Conservation (phyloP, 2,888 invertebrate species). For the Ligdia adustata region DNA sequence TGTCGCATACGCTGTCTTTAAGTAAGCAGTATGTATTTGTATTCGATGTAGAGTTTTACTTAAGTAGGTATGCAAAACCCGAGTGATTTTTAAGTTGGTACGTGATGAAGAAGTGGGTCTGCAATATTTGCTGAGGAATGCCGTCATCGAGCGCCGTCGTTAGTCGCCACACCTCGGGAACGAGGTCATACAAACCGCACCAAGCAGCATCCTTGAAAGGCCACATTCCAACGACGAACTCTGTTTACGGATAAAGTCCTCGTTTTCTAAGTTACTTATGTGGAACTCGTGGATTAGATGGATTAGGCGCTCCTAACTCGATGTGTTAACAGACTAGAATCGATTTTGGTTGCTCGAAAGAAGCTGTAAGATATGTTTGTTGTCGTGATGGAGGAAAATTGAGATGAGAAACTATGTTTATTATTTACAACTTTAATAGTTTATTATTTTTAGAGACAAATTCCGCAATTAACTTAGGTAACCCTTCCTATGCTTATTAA, state of each 20-base stretch:
- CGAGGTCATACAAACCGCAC: constrained; percentile 56
- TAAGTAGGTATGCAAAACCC: constrained; percentile 35
- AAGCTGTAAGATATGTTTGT: no score
- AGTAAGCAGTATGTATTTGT: constrained; percentile 29
- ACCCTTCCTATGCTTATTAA: no score
- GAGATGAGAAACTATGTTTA: no score
- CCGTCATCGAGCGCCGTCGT: constrained; percentile 46
- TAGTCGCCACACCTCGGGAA: constrained; percentile 68
- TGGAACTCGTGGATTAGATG: no score
- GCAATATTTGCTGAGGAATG: constrained; percentile 67
- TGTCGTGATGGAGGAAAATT: no score
- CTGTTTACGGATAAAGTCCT: constrained; percentile 74
- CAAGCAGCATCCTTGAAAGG: constrained; percentile 79
- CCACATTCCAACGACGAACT: constrained; percentile 72
- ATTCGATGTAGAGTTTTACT: constrained; percentile 22
- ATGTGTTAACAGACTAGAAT: no score
- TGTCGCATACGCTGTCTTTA: constrained; percentile 14
- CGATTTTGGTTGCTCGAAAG: no score
- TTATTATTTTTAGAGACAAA: no score
- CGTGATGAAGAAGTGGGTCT: constrained; percentile 43
- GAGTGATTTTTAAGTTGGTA: constrained; percentile 36
- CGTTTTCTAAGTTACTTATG: constrained; percentile 51
- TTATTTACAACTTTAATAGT: no score
- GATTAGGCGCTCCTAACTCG: no score
- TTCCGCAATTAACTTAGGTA: no score